These are phyloP conservation scores for Notoglanidium macrostoma DNA, from an alignment of 2,797 vertebrate genomes.

Conservation along the genomic window DNA sequence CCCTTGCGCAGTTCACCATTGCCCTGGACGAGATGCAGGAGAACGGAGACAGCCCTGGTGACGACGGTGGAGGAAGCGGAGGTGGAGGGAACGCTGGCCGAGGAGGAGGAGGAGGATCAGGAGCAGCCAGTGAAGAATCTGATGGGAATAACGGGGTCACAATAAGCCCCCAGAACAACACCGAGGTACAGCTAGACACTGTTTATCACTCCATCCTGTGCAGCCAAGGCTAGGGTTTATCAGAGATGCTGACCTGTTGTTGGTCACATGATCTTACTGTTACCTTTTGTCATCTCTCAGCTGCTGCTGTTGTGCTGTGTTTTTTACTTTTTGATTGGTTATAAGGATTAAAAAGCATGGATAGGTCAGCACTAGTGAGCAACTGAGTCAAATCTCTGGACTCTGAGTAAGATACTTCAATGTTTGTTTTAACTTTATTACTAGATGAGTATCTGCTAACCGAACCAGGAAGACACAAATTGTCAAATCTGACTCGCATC, in stretches of 20 bases:
- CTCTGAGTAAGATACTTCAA: neutral
- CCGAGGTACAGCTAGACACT: constrained; percentile 74
- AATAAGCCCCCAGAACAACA: constrained; percentile 62
- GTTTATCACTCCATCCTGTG: neutral
- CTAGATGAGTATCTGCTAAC: neutral
- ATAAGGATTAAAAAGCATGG: neutral
- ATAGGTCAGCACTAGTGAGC: neutral
- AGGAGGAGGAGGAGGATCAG: constrained; percentile 48
- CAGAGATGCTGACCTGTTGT: constrained; percentile 3
- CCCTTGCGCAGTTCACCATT: constrained; percentile 96
- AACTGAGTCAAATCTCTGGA: neutral
- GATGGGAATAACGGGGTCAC: constrained; percentile 66
- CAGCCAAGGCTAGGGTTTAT: neutral
- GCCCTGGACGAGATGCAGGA: constrained; percentile 97
- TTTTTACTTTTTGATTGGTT: neutral
- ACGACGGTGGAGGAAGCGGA: constrained; percentile 65
- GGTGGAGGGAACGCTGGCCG: constrained; percentile 39
- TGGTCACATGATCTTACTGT: neutral
- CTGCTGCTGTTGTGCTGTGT: neutral
- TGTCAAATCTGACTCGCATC: neutral
- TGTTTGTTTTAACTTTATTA: neutral
- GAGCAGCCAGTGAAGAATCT: constrained; percentile 68
- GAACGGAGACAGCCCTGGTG: constrained; percentile 79
- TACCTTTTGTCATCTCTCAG: neutral
- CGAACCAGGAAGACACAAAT: neutral